A percentile compares a stretch with the other conserved stretches of the same genome.
Evolutionary conservation across 2,888 invertebrate species (phyloP).

Genomic region (Apamea epomidion): DNA sequence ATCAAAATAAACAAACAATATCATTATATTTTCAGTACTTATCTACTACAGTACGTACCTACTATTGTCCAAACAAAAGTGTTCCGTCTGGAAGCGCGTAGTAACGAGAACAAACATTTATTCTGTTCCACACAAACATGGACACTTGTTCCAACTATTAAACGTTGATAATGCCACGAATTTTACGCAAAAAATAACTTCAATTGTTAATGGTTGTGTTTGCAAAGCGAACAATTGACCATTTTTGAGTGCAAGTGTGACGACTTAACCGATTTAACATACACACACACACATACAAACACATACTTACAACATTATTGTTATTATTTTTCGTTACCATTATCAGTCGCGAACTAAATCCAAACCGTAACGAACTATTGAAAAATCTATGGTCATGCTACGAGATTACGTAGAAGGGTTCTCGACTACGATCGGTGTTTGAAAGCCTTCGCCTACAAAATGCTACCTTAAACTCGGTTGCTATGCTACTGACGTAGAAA

Average conservation of each 20-base stretch:
- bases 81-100: constrained; percentile 31
- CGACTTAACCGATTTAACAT: constrained; percentile 4
- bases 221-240: constrained; percentile 13
- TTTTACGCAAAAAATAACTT: constrained; percentile 23
- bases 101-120: constrained; percentile 22
- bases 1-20: not conserved
- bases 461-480: not conserved
- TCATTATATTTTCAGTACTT: not conserved
- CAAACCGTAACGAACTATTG: not conserved
- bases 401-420: not conserved
- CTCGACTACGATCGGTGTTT: not conserved
- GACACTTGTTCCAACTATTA: constrained; percentile 43
- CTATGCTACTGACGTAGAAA: not conserved
- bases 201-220: constrained; percentile 37
- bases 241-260: constrained; percentile 1
- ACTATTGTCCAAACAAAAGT: not conserved
- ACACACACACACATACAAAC: no score
- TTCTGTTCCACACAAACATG: constrained; percentile 29
- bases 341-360: not conserved
- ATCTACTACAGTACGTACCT: not conserved
- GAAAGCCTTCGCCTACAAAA: not conserved
- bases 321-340: not conserved
- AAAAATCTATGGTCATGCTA: no score
- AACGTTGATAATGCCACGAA: constrained; percentile 18
- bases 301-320: not conserved